Evolutionary conservation across 2,113 vertebrate genomes (phyloP).

Genomic region (Sinocyclocheilus maitianheensis): DNA sequence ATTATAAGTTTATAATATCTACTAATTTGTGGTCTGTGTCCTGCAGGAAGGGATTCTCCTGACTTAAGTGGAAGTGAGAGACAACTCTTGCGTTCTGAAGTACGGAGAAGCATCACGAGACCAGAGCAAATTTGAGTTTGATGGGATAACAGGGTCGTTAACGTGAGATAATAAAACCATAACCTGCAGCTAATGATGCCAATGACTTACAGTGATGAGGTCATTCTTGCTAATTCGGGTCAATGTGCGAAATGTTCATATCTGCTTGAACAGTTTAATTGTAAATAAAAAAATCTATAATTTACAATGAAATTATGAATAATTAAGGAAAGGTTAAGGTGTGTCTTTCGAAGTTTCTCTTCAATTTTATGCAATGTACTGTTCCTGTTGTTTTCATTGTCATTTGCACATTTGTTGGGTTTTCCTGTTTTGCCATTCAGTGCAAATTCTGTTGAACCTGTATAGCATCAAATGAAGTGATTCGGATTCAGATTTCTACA

Average conservation of each 20-base stretch:
- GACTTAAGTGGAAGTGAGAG: background rate
- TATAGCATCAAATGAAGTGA: background rate
- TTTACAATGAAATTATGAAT: slow-evolving; percentile 30
- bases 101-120: background rate
- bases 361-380: background rate
- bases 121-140: slow-evolving; percentile 12
- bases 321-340: background rate
- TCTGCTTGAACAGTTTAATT: slow-evolving; percentile 36
- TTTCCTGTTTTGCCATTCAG: background rate
- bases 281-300: slow-evolving; percentile 32
- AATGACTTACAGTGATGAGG: slow-evolving; percentile 40
- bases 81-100: background rate
- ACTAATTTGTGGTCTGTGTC: background rate
- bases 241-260: background rate
- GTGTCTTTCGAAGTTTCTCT: background rate
- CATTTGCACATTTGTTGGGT: background rate
- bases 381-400: background rate
- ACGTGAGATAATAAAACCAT: slow-evolving; percentile 20
- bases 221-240: slow-evolving; percentile 7
- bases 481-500: background rate
- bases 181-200: slow-evolving; percentile 14
- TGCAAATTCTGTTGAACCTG: background rate
- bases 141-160: slow-evolving; percentile 43
- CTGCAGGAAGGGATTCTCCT: too few relatives aligned
- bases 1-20: background rate